Evolutionary conservation across 1,140 invertebrate genomes (phyloP), one percentile per base, ranked within the genome.

Genomic region (Pseudomyrmex concolor): DNA sequence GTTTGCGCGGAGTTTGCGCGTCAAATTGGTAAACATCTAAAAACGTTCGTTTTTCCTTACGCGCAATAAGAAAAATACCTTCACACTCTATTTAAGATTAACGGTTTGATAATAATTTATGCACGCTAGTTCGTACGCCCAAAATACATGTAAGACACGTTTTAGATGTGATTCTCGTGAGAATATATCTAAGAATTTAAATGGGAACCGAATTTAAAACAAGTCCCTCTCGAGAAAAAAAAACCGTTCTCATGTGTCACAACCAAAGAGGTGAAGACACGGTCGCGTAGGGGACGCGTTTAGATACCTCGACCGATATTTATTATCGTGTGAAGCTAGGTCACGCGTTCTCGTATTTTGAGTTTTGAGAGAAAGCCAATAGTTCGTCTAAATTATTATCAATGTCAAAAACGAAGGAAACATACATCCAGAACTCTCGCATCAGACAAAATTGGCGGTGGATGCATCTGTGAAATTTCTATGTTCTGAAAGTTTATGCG

Each of bases 261-360:
- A 5, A 34, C 5, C 34, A 34, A 5, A 34, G 34, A 34, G 67
- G 67, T 67, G 54, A 43, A 12, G n/a, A 22, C 50, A 17, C 4
- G 5, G 2, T 10, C 9, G 5, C 34, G 34, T 45, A 25, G 15
- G 22, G 67, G 55, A 34, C 8, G 17, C 15, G 34, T 57, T 62
- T 51, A 51, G 67, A 73, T 62, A 12, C 77, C 78, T 54, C 77
- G n/a, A 12, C 15, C 19, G 17, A 86, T 84, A 78, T 83, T 22
- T 10, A 51, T 77, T 87, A 87, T 55, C 7, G 45, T 34, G 34
- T 71, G 59, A 85, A 17, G 51, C 25, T 60, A 60, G 57, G 70
- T 70, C 57, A 74, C 51, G 63, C n/a, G 51, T 54, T 25, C 60
- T 64, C 62, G 19, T 71, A 85, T 70, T 74, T 85, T 68, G 50